Percentiles rank a stretch among this genome's conserved stretches.
Conservation (phyloP, 2,113 vertebrate species). For the Passer domesticus region DNA sequence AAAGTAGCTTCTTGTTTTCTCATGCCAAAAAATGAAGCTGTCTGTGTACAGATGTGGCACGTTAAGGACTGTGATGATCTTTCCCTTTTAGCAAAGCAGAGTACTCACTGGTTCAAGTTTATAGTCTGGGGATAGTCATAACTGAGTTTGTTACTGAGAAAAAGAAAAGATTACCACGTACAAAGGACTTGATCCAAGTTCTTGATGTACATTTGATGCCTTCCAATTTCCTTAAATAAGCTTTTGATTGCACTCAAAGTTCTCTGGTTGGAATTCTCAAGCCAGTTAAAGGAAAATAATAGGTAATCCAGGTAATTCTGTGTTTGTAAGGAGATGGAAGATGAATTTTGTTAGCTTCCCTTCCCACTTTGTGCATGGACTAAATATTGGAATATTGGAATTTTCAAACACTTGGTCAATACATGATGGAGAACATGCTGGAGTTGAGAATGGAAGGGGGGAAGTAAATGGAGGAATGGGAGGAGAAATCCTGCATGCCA, state of each 20-base stretch:
- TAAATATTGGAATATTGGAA: background rate
- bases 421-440: background rate
- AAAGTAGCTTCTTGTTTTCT: background rate
- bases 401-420: background rate
- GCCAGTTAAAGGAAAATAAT: background rate
- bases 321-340: background rate
- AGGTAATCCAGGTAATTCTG: background rate
- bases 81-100: background rate
- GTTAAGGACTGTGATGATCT: background rate
- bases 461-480: background rate
- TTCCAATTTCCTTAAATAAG: background rate
- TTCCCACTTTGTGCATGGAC: background rate
- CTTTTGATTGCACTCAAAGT: background rate
- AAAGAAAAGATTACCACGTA: background rate
- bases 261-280: background rate
- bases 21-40: fast-evolving
- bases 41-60: background rate
- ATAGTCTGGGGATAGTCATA: background rate
- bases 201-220: background rate
- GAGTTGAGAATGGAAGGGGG: background rate
- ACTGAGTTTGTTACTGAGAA: background rate
- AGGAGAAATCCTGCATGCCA: background rate
- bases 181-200: background rate
- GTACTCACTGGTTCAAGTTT: background rate
- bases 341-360: background rate